A percentile compares a stretch with the other conserved stretches of the same genome.
These are phyloP conservation scores for Bovichtus diacanthus DNA, from an alignment of 2,797 vertebrate genomes.

Conservation along the genomic window DNA sequence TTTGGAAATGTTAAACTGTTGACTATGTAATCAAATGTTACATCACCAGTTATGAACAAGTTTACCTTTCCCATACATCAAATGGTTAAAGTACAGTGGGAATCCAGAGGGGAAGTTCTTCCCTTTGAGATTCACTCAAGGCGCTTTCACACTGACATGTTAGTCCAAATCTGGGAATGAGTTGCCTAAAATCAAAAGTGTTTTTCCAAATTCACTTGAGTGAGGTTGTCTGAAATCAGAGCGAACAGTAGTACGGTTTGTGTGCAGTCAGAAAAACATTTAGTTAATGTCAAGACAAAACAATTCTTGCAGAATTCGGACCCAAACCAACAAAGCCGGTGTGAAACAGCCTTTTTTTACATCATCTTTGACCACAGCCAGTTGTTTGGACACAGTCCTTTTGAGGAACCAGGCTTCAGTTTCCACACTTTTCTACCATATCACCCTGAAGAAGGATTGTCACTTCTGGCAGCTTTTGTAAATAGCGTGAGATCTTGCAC, in stretches of 20 bases:
- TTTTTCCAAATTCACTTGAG: background rate
- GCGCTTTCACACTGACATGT: conserved; percentile 32
- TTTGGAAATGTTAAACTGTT: conserved; percentile 54
- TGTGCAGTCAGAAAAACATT: background rate
- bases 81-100: conserved; percentile 18
- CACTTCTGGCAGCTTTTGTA: conserved; percentile 82
- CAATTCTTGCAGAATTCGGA: conserved; percentile 8
- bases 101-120: background rate
- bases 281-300: background rate
- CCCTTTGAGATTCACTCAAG: background rate
- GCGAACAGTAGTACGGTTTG: background rate
- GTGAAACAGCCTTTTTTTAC: conserved; percentile 37
- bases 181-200: conserved; percentile 1
- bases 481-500: conserved; percentile 72
- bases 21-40: conserved; percentile 22
- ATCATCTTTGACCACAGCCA: conserved; percentile 26
- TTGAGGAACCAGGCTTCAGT: conserved; percentile 34
- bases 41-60: no score
- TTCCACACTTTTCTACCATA: conserved; percentile 48
- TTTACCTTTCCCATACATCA: conserved; percentile 12
- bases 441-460: conserved; percentile 69
- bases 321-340: conserved; percentile 22
- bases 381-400: conserved; percentile 25
- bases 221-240: background rate
- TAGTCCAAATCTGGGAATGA: conserved; percentile 16